Conservation (phyloP, 2,113 vertebrate species). For the Erpornis zantholeuca region DNA sequence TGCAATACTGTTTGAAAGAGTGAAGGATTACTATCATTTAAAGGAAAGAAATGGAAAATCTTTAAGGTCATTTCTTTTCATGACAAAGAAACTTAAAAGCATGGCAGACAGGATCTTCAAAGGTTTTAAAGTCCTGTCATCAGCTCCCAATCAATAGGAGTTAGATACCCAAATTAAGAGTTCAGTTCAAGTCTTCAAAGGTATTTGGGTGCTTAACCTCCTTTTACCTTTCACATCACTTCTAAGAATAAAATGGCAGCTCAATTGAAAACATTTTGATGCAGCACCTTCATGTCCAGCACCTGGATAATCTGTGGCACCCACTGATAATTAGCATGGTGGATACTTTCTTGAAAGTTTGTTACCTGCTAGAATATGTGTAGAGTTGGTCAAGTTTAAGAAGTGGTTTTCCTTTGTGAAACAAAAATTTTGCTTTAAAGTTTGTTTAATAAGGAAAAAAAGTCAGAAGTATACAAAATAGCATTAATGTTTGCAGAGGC, state of each 20-base stretch:
- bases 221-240: constrained; percentile 9
- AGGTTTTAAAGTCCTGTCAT: constrained; percentile 34
- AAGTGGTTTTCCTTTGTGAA: background rate
- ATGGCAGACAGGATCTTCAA: constrained; percentile 25
- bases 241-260: background rate
- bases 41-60: constrained; percentile 41
- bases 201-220: constrained; percentile 34
- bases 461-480: background rate
- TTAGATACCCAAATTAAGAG: constrained; percentile 48
- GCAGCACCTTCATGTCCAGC: background rate
- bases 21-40: constrained; percentile 36
- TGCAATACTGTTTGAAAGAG: background rate
- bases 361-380: background rate
- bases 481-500: background rate
- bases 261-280: background rate
- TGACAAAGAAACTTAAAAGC: constrained; percentile 33
- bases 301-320: background rate
- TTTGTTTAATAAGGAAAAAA: background rate
- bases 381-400: background rate
- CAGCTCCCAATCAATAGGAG: constrained; percentile 39
- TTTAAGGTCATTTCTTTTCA: constrained; percentile 39
- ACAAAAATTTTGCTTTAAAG: background rate
- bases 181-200: constrained; percentile 28
- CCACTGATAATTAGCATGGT: background rate
- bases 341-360: background rate